Base-by-base conservation (phyloP, 2,888 invertebrate genomes). In the Cephus nigrinus region DNA sequence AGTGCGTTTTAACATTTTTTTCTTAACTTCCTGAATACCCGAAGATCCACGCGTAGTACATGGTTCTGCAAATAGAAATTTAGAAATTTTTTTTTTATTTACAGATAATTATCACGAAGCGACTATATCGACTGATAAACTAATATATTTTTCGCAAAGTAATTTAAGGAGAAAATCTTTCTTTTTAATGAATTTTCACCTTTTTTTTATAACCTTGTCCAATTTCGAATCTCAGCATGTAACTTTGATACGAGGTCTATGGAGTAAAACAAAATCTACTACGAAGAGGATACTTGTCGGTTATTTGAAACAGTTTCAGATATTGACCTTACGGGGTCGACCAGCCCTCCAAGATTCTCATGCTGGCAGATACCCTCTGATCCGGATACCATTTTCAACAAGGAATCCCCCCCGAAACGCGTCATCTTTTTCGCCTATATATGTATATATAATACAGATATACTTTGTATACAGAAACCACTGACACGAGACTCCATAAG, bases 341-440 rank as follows among this genome's bases (percentile, higher is more conserved):
- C 12, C 31, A 71, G 71, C 71, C 71, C 71, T 55, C 71, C 31
- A 71, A 71, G 71, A 31, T 32, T 32, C 71, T 33, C 32, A 33
- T 71, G 71, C 71, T 33, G 9, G 71, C 12, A 33, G 12, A 71
- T 71, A 71, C 71, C 71, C 71, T 71, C 71, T 31, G 71, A 71
- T 71, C 71, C 71, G 71, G 71, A 71, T 71, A 23, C 71, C 71
- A 33, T 31, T 12, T 33, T 32, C 9, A 31, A 32, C 71, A 71
- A 71, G 33, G 12, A 71, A 31, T 71, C 71, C 31, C 71, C 71
- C 12, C 31, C 31, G 23, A 23, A 23, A 55, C 9, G 23, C 55
- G 9, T 55, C 23, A 55, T 23, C 1, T 55, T 55, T 55, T 55
- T 15, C 23, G 55, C 9, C 4, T 36, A 40, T 40, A 23, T 36